A percentile compares a stretch with the other conserved stretches of the same genome.
These are phyloP conservation scores for Phenganax subtilis DNA, from an alignment of 92 coral and sea anemone genomes.

Conservation along the genomic window DNA sequence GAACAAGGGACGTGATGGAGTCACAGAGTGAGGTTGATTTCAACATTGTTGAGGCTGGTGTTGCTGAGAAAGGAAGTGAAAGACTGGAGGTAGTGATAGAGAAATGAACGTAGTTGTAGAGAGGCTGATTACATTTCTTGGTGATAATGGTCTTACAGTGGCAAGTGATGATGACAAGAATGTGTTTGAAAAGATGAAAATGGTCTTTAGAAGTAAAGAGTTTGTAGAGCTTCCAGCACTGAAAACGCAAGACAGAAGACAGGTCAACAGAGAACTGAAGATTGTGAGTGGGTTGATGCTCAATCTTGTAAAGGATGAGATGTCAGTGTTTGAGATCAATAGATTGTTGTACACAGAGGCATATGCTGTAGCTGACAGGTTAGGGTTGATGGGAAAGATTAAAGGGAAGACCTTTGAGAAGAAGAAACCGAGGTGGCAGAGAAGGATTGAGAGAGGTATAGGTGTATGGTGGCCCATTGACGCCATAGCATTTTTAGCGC, in stretches of 20 bases:
- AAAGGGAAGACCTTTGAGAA: constrained; percentile 23
- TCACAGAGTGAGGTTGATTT: too few species aligned
- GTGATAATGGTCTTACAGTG: not conserved
- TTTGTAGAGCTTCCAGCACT: constrained; percentile 38
- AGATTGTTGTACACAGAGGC: constrained; percentile 37
- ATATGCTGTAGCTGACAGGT: constrained; percentile 34
- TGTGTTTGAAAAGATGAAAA: not conserved
- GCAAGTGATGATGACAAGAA: not conserved
- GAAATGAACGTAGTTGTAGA: not conserved
- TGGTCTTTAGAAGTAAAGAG: constrained; percentile 24
- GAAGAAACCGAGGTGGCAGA: not conserved
- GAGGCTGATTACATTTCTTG: not conserved
- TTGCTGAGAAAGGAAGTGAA: too few species aligned
- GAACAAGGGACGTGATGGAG: too few species aligned
- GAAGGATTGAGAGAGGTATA: not conserved
- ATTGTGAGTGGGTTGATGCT: constrained; percentile 40
- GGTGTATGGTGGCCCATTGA: not conserved
- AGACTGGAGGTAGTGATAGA: not conserved
- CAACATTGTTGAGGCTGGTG: too few species aligned
- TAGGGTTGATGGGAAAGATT: constrained; percentile 41
- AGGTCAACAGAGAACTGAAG: constrained; percentile 34
- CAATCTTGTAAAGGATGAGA: constrained; percentile 40
- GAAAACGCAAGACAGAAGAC: constrained; percentile 44
- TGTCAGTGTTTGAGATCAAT: constrained; percentile 44
- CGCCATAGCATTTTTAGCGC: too few species aligned